A percentile compares a stretch with the other conserved stretches of the same genome.
Evolutionary conservation across 2,888 invertebrate genomes (phyloP).

Genomic region (Andrena fulva): DNA sequence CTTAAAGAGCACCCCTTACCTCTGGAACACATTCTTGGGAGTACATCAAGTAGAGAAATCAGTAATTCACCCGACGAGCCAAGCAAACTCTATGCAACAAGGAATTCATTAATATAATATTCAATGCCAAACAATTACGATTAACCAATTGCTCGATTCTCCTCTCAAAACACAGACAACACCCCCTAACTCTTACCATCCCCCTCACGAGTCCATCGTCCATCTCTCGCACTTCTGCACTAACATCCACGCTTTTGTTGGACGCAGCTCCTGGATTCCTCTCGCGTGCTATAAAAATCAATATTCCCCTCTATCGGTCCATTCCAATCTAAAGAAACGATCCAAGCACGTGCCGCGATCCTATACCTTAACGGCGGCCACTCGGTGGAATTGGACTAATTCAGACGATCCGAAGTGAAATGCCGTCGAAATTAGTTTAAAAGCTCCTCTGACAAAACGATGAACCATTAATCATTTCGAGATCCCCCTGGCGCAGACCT

Average conservation of each 20-base stretch:
- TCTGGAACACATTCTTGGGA: conserved; percentile 7
- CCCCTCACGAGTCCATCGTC: too few species aligned
- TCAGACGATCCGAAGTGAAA: conserved; percentile 7
- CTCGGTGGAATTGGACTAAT: conserved; percentile 8
- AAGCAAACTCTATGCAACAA: background rate
- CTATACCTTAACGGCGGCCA: conserved; percentile 5
- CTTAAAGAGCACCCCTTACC: conserved; percentile 12
- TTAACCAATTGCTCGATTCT: background rate
- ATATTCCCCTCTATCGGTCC: conserved; percentile 25
- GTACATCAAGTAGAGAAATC: conserved; percentile 28
- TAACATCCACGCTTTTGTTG: background rate
- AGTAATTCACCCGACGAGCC: background rate
- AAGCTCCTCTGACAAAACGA: background rate
- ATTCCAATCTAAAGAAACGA: background rate
- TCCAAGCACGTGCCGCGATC: background rate
- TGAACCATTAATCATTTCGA: background rate
- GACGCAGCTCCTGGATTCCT: background rate
- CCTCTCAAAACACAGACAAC: background rate
- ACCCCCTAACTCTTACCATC: too few species aligned
- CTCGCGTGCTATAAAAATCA: conserved; percentile 42
- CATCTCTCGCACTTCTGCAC: background rate
- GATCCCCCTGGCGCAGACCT: background rate
- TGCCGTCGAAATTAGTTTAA: background rate
- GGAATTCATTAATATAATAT: too few species aligned
- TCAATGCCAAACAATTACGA: background rate